A percentile compares a stretch with the other conserved stretches of the same genome.
phyloP scores from a whole-genome alignment of 37 sponge, comb jelly and placozoan genomes.

The Ianthella basta region DNA sequence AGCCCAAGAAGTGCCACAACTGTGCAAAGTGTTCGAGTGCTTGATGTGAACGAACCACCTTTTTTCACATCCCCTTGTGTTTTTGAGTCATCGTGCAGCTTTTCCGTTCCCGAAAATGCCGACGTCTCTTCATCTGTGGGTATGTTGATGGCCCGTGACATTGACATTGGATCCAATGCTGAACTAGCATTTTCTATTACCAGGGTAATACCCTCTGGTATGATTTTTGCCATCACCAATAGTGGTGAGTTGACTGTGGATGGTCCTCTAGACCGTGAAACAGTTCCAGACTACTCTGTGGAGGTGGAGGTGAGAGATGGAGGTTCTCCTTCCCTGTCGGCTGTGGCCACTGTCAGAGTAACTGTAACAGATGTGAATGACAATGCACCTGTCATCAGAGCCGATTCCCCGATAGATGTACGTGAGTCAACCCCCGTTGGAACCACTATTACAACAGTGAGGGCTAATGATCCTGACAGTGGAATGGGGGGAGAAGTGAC shows the following conservation, averaged over 20 bases:
- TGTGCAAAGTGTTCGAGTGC: slow-evolving; percentile 41
- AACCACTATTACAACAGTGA: slow-evolving; percentile 28
- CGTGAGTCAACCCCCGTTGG: slow-evolving; percentile 24
- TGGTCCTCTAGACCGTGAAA: slow-evolving; percentile 30
- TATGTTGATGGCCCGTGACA: slow-evolving; percentile 54
- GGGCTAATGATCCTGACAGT: slow-evolving; percentile 52
- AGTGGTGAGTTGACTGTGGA: slow-evolving; percentile 21
- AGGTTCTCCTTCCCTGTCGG: slow-evolving; percentile 18
- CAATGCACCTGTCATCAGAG: slow-evolving; percentile 33
- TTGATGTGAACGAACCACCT: slow-evolving; percentile 61
- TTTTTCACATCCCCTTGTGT: slow-evolving; percentile 35
- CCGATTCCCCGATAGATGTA: not conserved
- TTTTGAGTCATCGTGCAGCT: slow-evolving; percentile 22
- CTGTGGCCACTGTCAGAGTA: slow-evolving; percentile 14
- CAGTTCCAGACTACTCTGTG: not conserved
- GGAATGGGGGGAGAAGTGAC: not conserved
- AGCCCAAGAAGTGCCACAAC: slow-evolving; percentile 18
- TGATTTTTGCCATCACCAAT: not conserved
- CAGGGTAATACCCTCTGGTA: not conserved
- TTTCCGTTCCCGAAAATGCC: slow-evolving; percentile 40
- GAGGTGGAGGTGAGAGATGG: slow-evolving; percentile 23
- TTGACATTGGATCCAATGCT: slow-evolving; percentile 50
- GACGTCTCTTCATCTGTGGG: not conserved
- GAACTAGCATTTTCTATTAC: slow-evolving; percentile 52
- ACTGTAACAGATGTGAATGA: slow-evolving; percentile 54